These are phyloP conservation scores for Centropyge bicolor DNA, from an alignment of 2,797 vertebrate genomes.

Conservation along the genomic window DNA sequence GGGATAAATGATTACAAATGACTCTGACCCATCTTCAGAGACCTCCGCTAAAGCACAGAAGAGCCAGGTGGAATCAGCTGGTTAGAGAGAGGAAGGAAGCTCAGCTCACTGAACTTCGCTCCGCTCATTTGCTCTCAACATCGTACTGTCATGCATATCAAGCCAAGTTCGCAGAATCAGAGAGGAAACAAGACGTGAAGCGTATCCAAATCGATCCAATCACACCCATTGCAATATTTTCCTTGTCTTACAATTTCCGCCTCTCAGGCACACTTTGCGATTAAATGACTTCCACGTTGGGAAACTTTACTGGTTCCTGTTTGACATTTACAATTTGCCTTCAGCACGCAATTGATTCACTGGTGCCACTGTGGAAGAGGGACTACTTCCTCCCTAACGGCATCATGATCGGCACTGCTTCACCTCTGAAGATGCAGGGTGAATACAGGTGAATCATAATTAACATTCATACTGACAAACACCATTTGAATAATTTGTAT, in stretches of 20 bases:
- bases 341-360: slow-evolving; percentile 22
- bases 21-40: slow-evolving; percentile 33
- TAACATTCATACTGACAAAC: slow-evolving; percentile 3
- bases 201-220: slow-evolving; percentile 28
- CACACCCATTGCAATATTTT: slow-evolving; percentile 9
- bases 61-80: slow-evolving; percentile 35
- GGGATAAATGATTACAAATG: slow-evolving; percentile 64
- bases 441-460: slow-evolving; percentile 15
- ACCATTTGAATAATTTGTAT: not conserved
- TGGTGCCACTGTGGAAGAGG: not conserved
- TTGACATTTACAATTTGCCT: slow-evolving; percentile 22
- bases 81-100: not conserved
- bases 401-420: slow-evolving; percentile 1
- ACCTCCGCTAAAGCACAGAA: slow-evolving; percentile 20
- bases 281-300: slow-evolving; percentile 19
- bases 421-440: not conserved
- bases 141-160: slow-evolving; percentile 21
- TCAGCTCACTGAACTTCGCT: slow-evolving; percentile 23
- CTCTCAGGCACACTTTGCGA: slow-evolving; percentile 9
- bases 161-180: slow-evolving; percentile 12
- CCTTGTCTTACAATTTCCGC: slow-evolving; percentile 17
- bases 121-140: slow-evolving; percentile 40
- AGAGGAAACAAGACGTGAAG: slow-evolving; percentile 14
- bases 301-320: slow-evolving; percentile 9
- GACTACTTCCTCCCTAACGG: not conserved